A percentile compares a stretch with the other conserved stretches of the same genome.
These are phyloP conservation scores for Silurus aristotelis DNA, from an alignment of 2,797 vertebrate species.

Conservation along the genomic window DNA sequence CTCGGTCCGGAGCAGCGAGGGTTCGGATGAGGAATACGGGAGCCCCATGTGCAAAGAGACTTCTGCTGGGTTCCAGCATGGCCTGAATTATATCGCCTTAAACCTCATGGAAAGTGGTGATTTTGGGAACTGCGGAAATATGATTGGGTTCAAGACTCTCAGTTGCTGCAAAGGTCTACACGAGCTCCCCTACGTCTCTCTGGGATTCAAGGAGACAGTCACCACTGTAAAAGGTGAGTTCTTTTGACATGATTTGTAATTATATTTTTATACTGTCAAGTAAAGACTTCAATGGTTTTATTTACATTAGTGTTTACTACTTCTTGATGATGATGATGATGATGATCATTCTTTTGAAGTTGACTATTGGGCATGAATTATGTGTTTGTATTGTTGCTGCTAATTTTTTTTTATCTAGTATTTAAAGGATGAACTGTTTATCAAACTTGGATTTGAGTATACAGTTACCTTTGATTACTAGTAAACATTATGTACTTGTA, in stretches of 20 bases:
- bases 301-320: neutral
- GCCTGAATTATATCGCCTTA: slow-evolving; percentile 97
- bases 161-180: slow-evolving; percentile 82
- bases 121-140: slow-evolving; percentile 73
- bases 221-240: slow-evolving; percentile 89
- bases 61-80: slow-evolving; percentile 90
- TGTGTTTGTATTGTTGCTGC: neutral
- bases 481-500: neutral
- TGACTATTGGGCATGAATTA: neutral
- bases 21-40: slow-evolving; percentile 74
- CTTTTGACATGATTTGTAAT: neutral
- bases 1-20: slow-evolving; percentile 83
- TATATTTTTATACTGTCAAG: neutral
- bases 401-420: neutral
- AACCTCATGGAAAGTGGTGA: slow-evolving; percentile 86
- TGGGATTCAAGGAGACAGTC: slow-evolving; percentile 91
- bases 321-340: neutral
- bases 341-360: neutral
- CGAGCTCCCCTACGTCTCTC: slow-evolving; percentile 82
- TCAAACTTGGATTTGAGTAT: neutral
- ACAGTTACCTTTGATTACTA: neutral
- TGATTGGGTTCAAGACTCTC: slow-evolving; percentile 75
- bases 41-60: slow-evolving; percentile 93
- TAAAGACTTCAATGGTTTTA: slow-evolving; percentile 21
- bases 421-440: neutral